Conservation (phyloP, 1,140 invertebrate species). For the Lucilia sericata region DNA sequence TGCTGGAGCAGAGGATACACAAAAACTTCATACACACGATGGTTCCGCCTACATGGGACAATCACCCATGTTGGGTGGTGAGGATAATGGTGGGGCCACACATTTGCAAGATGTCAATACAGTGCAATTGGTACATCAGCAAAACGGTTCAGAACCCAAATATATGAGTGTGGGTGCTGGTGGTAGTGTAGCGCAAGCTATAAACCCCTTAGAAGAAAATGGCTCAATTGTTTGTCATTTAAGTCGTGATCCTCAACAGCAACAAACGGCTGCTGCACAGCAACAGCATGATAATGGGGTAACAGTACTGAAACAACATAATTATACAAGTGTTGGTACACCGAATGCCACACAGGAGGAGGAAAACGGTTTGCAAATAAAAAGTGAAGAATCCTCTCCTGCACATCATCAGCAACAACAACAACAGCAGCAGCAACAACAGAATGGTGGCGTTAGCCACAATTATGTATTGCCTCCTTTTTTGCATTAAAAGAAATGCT, state of each 20-base stretch:
- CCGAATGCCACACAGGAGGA: conserved; percentile 49
- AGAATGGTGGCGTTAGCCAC: conserved; percentile 55
- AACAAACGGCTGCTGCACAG: conserved; percentile 40
- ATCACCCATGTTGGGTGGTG: conserved; percentile 38
- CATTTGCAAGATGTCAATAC: conserved; percentile 36
- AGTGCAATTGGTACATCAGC: conserved; percentile 47
- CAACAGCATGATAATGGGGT: conserved; percentile 47
- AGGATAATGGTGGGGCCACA: background rate
- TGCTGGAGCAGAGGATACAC: conserved; percentile 49
- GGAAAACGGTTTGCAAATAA: conserved; percentile 59
- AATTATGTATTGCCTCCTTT: conserved; percentile 67
- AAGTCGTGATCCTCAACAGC: conserved; percentile 33
- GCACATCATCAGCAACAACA: background rate
- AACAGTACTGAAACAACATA: conserved; percentile 49
- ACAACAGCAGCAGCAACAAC: conserved; percentile 48
- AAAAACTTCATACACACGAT: conserved; percentile 48
- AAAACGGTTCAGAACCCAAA: conserved; percentile 56
- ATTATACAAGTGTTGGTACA: conserved; percentile 41
- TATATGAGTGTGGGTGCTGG: conserved; percentile 51
- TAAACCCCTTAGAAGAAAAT: conserved; percentile 33
- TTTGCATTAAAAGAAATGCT: conserved; percentile 68
- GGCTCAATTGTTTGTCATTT: conserved; percentile 39
- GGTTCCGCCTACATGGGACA: conserved; percentile 36
- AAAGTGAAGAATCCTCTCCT: conserved; percentile 57
- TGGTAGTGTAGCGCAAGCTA: background rate